Evolutionary conservation across 2,797 vertebrate genomes (phyloP), one percentile per base, ranked within the genome.

Genomic region (Geotrypetes seraphini): DNA sequence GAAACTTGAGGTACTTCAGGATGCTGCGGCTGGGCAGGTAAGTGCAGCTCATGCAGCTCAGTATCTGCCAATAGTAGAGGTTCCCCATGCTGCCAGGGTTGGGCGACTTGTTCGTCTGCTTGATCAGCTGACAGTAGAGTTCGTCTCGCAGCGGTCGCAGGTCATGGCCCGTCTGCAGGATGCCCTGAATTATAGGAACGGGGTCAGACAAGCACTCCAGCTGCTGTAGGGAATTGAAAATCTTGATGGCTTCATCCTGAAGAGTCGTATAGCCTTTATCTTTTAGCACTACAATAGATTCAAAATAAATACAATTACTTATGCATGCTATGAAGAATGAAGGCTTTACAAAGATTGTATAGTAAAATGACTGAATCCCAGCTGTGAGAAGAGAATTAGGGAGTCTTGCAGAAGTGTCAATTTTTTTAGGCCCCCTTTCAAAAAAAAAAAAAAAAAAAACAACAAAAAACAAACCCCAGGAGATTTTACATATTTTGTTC

Each of bases 61-160:
- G 83, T 55, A 95, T 86, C 71, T 86, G 88, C 94, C 95, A 99
- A 33, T 76, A 82, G 31, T 82, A 88, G 5, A 96, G 78, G 77
- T 92, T 87, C 4, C 83, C 87, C 1, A 46, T 37, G 0, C 83
- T 74, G 11, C 81, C 79, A 0, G 91, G 83, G 10, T 86, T 86
- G 1, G 89, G 85, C 12, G 86, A 78, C 16, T 84, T 75, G 5
- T 71, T 81, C n/a, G 92, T 99, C 81, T 99, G 95, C 33, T 99
- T 99, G 63, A 99, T 71, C 29, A 97, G 88, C 68, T 99, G 95
- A 47, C 95, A 97, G 69, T 92, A 96, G 17, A 99, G 79, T 59
- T 99, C 95, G 17, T 97, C 95, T 15, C 92, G 75, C 27, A 99
- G 78, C 0, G 86, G 86, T 12, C 79, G 75, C 15, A 96, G 85